These are phyloP conservation scores for Peromyscus eremicus DNA, from an alignment of 2,797 vertebrate species.

Conservation along the genomic window DNA sequence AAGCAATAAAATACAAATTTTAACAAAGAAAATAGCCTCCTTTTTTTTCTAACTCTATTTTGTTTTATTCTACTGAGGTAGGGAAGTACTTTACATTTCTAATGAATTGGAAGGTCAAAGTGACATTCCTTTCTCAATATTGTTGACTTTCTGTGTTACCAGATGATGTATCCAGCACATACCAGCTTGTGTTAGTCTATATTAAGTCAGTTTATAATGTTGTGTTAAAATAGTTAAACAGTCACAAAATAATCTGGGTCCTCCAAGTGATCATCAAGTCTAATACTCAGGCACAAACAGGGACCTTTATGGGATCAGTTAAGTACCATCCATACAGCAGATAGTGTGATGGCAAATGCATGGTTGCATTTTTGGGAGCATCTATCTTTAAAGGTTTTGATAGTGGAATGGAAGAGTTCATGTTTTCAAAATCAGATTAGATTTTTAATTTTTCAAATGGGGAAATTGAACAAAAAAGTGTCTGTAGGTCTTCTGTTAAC, in stretches of 20 bases:
- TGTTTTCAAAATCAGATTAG: background rate
- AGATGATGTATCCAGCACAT: background rate
- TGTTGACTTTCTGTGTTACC: background rate
- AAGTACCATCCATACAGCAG: background rate
- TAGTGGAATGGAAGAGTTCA: background rate
- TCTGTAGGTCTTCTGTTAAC: background rate
- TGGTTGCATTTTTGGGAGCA: background rate
- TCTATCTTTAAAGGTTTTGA: background rate
- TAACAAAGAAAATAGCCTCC: background rate
- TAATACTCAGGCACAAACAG: background rate
- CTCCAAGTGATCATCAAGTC: background rate
- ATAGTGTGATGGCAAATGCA: background rate
- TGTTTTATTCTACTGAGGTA: slow-evolving; percentile 5
- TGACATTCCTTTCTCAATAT: background rate
- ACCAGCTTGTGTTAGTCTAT: background rate
- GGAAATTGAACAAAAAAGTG: background rate
- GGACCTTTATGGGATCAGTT: slow-evolving; percentile 3
- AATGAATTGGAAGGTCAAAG: background rate
- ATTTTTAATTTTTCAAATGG: slow-evolving; percentile 41
- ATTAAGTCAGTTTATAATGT: background rate
- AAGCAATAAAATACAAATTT: background rate
- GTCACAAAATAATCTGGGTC: background rate
- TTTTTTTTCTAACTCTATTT: background rate
- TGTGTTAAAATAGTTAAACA: slow-evolving; percentile 12
- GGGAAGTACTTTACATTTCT: background rate